A percentile compares a stretch with the other conserved stretches of the same genome.
These are phyloP conservation scores for Ligdia adustata DNA, from an alignment of 2,888 invertebrate genomes.

Conservation along the genomic window DNA sequence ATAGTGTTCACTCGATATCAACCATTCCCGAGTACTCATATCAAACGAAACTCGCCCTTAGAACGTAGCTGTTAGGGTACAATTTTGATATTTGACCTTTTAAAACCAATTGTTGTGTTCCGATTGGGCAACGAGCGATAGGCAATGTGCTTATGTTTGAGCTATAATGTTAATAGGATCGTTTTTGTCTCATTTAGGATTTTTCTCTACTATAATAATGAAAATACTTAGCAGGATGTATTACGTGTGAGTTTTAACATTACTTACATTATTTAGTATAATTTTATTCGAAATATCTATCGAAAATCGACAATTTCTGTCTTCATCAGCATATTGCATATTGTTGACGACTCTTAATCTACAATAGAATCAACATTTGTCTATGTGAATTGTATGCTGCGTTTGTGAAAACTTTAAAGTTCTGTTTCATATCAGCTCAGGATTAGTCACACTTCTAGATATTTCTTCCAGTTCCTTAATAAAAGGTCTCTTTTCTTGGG, in stretches of 20 bases:
- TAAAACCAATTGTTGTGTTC: constrained; percentile 49
- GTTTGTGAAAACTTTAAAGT: constrained; percentile 22
- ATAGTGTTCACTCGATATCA: constrained; percentile 69
- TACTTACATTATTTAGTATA: too few species aligned
- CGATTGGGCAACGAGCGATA: constrained; percentile 45
- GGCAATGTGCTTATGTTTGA: background rate
- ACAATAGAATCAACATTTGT: constrained; percentile 69
- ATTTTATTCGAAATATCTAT: too few species aligned
- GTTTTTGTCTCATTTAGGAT: too few species aligned
- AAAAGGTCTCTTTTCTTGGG: too few species aligned
- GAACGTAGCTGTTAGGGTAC: constrained; percentile 52
- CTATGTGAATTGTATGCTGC: constrained; percentile 39
- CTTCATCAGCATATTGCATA: constrained; percentile 4
- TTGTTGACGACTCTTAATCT: constrained; percentile 45
- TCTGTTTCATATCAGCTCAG: background rate
- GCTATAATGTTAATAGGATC: too few species aligned
- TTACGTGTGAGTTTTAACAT: too few species aligned
- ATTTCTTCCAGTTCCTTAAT: too few species aligned
- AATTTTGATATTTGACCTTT: constrained; percentile 58
- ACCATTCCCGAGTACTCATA: constrained; percentile 66
- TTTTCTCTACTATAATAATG: too few species aligned
- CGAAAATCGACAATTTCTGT: too few species aligned
- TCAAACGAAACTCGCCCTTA: constrained; percentile 63
- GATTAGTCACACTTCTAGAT: background rate
- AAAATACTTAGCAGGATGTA: too few species aligned